Conservation (phyloP, 53 echinoderm and acorn worm species). For the Echinarachnius parma region DNA sequence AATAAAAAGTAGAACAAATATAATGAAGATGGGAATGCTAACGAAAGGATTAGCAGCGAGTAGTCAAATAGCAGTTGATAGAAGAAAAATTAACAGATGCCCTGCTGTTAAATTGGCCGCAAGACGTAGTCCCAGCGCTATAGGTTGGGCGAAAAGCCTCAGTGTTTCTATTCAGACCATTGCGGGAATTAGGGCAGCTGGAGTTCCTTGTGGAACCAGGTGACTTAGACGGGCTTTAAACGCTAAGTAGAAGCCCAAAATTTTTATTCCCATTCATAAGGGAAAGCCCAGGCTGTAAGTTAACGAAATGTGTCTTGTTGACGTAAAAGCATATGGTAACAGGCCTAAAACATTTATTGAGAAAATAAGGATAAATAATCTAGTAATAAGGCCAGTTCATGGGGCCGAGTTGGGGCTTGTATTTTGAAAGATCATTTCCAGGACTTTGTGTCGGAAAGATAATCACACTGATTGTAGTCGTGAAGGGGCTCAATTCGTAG, state of each 20-base stretch:
- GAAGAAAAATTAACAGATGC: conserved; percentile 43
- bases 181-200: conserved; percentile 27
- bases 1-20: conserved; percentile 47
- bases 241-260: conserved; percentile 39
- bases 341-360: conserved; percentile 56
- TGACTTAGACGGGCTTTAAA: conserved; percentile 51
- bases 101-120: conserved; percentile 61
- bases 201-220: conserved; percentile 59
- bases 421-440: conserved; percentile 46
- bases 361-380: conserved; percentile 45
- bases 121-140: conserved; percentile 55
- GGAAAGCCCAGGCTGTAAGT: conserved; percentile 52
- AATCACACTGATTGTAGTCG: conserved; percentile 3
- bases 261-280: conserved; percentile 52
- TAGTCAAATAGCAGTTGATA: conserved; percentile 47
- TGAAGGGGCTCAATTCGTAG: conserved; percentile 29
- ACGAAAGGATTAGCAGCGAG: not conserved
- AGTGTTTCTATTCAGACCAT: conserved; percentile 65
- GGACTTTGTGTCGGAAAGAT: not conserved
- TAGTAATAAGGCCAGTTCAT: conserved; percentile 23
- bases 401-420: conserved; percentile 30
- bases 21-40: conserved; percentile 9
- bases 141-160: conserved; percentile 58
- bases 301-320: conserved; percentile 53
- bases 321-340: conserved; percentile 51